phyloP scores from a whole-genome alignment of 2,888 invertebrate species.

The Didymodactylos carnosus region DNA sequence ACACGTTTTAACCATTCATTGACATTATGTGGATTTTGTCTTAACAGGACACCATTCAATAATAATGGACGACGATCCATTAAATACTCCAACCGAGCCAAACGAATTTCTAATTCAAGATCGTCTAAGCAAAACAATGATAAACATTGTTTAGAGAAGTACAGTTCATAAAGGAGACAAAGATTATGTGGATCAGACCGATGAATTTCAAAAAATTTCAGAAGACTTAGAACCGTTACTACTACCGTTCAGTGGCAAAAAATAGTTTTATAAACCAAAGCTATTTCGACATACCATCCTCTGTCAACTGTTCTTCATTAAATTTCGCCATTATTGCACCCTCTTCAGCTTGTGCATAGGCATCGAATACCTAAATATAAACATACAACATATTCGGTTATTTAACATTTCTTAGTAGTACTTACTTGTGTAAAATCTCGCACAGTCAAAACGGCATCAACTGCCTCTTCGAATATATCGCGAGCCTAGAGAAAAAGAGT shows the following conservation, averaged over 20 bases:
- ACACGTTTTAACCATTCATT: slow-evolving; percentile 96
- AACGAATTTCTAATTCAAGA: slow-evolving; percentile 39
- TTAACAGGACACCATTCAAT: slow-evolving; percentile 80
- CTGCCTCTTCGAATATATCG: slow-evolving; percentile 96
- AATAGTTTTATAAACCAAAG: slow-evolving; percentile 13
- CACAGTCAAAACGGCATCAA: slow-evolving; percentile 87
- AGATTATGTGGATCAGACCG: too few relatives aligned
- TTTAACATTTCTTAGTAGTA: too few relatives aligned
- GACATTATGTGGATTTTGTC: slow-evolving; percentile 98
- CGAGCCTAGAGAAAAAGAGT: slow-evolving; percentile 43
- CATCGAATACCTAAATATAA: slow-evolving; percentile 86
- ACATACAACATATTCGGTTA: too few relatives aligned
- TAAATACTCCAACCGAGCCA: slow-evolving; percentile 76
- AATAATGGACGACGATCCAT: slow-evolving; percentile 80
- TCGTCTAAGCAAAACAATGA: slow-evolving; percentile 25
- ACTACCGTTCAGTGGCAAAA: too few relatives aligned
- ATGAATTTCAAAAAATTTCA: too few relatives aligned
- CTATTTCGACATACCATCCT: slow-evolving; percentile 8
- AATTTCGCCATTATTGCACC: slow-evolving; percentile 72
- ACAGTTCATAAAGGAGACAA: too few relatives aligned
- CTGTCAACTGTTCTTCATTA: slow-evolving; percentile 36
- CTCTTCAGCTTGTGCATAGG: slow-evolving; percentile 96
- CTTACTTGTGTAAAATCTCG: slow-evolving; percentile 88
- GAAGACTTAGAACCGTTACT: too few relatives aligned
- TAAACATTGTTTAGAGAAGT: neutral